Conservation (phyloP, 2,113 vertebrate genomes). For the Takifugu flavidus region DNA sequence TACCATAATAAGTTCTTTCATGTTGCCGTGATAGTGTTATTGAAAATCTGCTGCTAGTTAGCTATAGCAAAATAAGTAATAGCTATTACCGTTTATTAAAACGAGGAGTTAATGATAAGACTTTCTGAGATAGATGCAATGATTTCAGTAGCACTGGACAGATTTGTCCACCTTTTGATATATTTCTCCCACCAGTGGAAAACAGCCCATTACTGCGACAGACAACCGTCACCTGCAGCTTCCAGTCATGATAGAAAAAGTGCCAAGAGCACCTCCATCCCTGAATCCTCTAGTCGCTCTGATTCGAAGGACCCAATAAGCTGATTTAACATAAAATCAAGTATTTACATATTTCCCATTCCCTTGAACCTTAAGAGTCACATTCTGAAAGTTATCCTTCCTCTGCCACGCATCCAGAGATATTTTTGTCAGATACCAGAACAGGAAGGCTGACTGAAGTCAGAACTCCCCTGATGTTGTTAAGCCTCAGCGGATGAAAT, state of each 20-base stretch:
- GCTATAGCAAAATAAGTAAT: too few species aligned
- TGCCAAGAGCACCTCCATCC: background rate
- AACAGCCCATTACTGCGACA: background rate
- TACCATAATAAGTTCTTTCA: too few species aligned
- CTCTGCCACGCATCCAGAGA: constrained; percentile 28
- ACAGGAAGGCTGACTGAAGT: constrained; percentile 21
- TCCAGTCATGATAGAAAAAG: constrained; percentile 8
- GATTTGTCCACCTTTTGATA: too few species aligned
- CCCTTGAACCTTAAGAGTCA: constrained; percentile 24
- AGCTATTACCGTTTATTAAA: too few species aligned
- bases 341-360: constrained; percentile 6
- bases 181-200: too few species aligned
- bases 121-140: too few species aligned
- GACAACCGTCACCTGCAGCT: constrained; percentile 17
- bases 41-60: too few species aligned
- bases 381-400: constrained; percentile 23
- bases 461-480: constrained; percentile 41
- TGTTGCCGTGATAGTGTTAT: too few species aligned
- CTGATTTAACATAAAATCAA: constrained; percentile 13
- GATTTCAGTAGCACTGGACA: too few species aligned
- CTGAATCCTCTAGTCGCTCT: too few species aligned
- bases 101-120: too few species aligned
- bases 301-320: constrained; percentile 8
- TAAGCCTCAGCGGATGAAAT: constrained; percentile 36
- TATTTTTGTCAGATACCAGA: constrained; percentile 32